Base-by-base conservation (phyloP, 2,888 invertebrate species). In the Ormyrus nitidulus region DNA sequence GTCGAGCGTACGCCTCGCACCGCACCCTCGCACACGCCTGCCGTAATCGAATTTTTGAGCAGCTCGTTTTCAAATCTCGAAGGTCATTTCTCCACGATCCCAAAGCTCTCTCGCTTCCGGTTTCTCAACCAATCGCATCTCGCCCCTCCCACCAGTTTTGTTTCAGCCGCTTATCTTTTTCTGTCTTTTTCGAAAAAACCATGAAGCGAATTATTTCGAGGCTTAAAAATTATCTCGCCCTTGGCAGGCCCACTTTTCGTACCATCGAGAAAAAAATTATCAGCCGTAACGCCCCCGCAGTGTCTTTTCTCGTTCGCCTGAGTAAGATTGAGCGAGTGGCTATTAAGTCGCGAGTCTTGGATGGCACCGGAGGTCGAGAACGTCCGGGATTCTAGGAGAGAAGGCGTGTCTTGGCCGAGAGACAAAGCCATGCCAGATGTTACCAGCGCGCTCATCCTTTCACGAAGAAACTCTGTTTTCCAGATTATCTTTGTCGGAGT, bases 11-110 rank as follows among this genome's bases (percentile, higher is more conserved):
- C 62, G 74, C 78, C 71, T 71, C 68, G 68, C 66, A 72, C 75
- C 66, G 51, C 70, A 59, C 64, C 62, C 71, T 62, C 6, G 54
- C 64, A 19, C 73, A 71, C 75, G 69, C 77, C 19, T 11, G 48
- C 49, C 46, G 81, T 88, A 88, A 88, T 87, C 85, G 84, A 85
- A 88, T 88, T 88, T 88, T 87, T 86, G 82, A 85, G 77, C 85
- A 85, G 85, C 85, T 86, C 85, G 85, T 85, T 86, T 85, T 85
- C 85, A 86, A 85, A 87, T 86, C 84, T 83, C 83, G 82, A 86
- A 85, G 85, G 83, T 79, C 81, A 75, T 68, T 77, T 59, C 54
- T 34, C 65, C 44, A 34, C 62, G 70, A 19, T 79, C 79, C 48
- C 34, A 7, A 19, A 46, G 48, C 54, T 44, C 69, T 8, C 46